Base-by-base conservation (phyloP, 2,113 vertebrate species). In the Micromys minutus region DNA sequence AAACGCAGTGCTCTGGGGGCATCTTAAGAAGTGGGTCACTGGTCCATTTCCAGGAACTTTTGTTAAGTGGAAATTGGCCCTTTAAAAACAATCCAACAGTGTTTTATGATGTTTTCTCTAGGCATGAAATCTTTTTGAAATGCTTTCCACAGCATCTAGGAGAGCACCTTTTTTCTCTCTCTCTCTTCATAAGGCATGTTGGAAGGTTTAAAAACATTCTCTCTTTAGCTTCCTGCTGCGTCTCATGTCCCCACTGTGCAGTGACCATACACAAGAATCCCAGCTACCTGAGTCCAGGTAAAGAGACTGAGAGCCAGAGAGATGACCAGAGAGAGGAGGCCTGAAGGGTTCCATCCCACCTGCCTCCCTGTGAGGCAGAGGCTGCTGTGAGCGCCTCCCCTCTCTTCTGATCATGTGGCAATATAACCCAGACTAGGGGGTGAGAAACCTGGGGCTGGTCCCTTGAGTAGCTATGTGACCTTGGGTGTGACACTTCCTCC, bases 201-300 rank as follows among this genome's bases (percentile, higher is more conserved):
- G 94, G 92, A 85, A 16, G 65, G 94, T 97, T 97, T 97, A 96
- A 95, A 98, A 97, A 98, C 96, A 95, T 26, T 26, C 87, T 75
- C n/a, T 31, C 65, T 89, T 96, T 87, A 93, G 91, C 97, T 95
- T 94, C 87, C 97, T 95, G 89, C 71, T 4, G 90, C 52, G 74
- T n/a, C 0, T 59, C 76, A 76, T 29, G n/a, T 96, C 92, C 94
- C 94, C 21, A 57, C 90, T 67, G 81, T 34, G 72, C 39, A 10
- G 45, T 55, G 84, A 72, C 89, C 8, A 63, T 93, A 50, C n/a
- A 86, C 52, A 95, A 90, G 76, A 96, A 16, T 67, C 24, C 11
- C 31, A 93, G 90, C 88, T 83, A 88, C 59, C 83, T 90, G 0
- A 7, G 80, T 80, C 67, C 55, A 3, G 36, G 90, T 57, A 52